Evolutionary conservation across 2,797 vertebrate genomes (phyloP), one percentile per base, ranked within the genome.

Genomic region (Parauchenoglanis punctatus): DNA sequence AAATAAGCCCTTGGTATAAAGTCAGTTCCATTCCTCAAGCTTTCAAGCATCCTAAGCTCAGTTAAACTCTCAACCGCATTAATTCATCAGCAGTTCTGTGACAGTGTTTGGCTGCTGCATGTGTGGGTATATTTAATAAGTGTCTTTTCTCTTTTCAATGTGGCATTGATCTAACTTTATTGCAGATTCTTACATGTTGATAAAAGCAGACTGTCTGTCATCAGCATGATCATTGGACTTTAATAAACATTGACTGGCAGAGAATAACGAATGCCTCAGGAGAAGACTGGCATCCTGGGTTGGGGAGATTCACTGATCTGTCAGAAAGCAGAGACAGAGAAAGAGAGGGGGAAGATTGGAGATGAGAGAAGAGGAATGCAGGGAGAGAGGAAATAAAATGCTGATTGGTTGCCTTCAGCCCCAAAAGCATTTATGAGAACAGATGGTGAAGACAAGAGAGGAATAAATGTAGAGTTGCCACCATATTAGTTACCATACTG

Each of bases 221-320:
- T 88, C 68, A 52, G 44, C 58, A 31, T 83, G 65, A 81, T 88
- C 86, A 90, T 90, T 88, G 85, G 70, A 85, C 85, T 89, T 86
- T 83, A 88, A 90, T 89, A 90, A 89, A 90, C 87, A 91, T 80
- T 89, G 86, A 91, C 85, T 81, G 83, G 75, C 52, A 87, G 70
- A 58, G 67, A 81, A 85, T 88, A 90, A 86, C 89, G 86, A 82
- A 86, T 84, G 81, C 54, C 44, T 54, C 77, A 25, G 23, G 87
- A 87, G 59, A 85, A 83, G 88, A 85, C 81, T 61, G n/a, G 63
- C 44, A 46, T 86, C 77, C 59, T 61, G 65, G 49, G 35, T 67
- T 75, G 76, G n/a, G 63, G 44, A 84, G 70, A 85, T 65, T 44
- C 52, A 82, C 40, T 84, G 84, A 87, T 44, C 68, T 90, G 88